Evolutionary conservation across 2,888 invertebrate species (phyloP), one percentile per base, ranked within the genome.

Genomic region (Balanococcus diminutus): DNA sequence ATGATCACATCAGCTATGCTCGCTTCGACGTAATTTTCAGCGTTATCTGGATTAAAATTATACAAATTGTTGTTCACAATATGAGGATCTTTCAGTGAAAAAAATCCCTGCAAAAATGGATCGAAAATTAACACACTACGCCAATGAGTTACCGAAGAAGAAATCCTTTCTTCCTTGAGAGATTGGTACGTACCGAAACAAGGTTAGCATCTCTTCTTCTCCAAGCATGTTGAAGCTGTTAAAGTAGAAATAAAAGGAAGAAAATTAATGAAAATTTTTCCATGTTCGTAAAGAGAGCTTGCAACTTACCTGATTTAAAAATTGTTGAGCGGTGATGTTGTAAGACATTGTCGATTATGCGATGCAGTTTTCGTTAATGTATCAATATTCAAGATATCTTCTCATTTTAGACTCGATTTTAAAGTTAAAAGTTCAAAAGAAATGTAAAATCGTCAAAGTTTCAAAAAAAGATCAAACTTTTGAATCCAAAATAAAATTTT

Each of bases 1-100:
- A 93, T 91, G 6, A 95, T 92, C 51, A 96, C 91, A 89, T 96
- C 96, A 89, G 95, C 95, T 86, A 95, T 91, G 0, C 96, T 95
- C 9, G 93, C 90, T 81, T 93, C 92, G 87, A 96, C 91, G 88
- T 94, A 92, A 83, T 94, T 92, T 88, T 94, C 93, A 1, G 96
- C 94, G 31, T 93, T 90, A 87, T 95, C 95, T 0, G 95, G 94
- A 88, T 92, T 92, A 87, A 94, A 93, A 14, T 94, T 91, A 87
- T 94, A 93, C 19, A 96, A 91, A 88, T 93, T 93, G 86, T 91
- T 91, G 89, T 94, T 95, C 82, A 91, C 91, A 4, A 94, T 93
- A 90, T 96, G 96, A 25, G 93, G 93, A 89, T 96, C 94, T 86
- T 93, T 91, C 31, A 94, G 90, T 0, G 94, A 94, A 0, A 95